phyloP scores from a whole-genome alignment of 2,888 invertebrate genomes.

The Watsonalla cultraria region DNA sequence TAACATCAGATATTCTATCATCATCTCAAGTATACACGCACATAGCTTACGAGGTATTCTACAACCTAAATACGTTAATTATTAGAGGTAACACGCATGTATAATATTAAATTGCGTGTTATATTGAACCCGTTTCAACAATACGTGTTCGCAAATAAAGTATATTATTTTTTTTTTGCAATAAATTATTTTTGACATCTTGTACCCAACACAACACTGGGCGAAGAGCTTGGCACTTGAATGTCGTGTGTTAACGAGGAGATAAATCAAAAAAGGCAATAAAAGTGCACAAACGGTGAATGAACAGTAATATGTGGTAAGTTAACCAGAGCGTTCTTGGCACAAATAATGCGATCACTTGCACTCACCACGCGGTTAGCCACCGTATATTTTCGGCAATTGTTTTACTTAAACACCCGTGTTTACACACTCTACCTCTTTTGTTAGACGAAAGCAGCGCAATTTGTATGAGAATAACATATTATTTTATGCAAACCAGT shows the following conservation, averaged over 20 bases:
- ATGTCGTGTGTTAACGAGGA: constrained; percentile 26
- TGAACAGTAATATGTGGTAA: constrained; percentile 26
- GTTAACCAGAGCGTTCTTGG: constrained; percentile 4
- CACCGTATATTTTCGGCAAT: background rate
- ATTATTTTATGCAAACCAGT: no score
- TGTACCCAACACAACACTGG: background rate
- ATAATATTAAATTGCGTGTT: no score
- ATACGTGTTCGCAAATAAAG: no score
- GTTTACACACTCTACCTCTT: constrained; percentile 16
- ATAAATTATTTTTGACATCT: no score
- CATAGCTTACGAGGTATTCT: no score
- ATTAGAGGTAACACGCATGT: no score
- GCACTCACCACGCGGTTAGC: background rate
- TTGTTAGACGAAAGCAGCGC: constrained; percentile 6
- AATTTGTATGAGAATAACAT: background rate
- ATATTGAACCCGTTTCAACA: no score
- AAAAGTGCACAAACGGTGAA: constrained; percentile 24
- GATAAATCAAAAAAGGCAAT: constrained; percentile 24
- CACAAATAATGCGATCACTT: constrained; percentile 6
- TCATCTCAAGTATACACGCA: no score
- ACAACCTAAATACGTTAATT: no score
- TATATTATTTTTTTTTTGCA: no score
- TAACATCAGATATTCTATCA: no score
- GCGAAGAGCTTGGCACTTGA: constrained; percentile 12
- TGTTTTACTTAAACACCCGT: constrained; percentile 1